Percentiles rank a stretch among this genome's conserved stretches.
These are phyloP conservation scores for Sesamia nonagrioides DNA, from an alignment of 1,140 invertebrate species.

Conservation along the genomic window DNA sequence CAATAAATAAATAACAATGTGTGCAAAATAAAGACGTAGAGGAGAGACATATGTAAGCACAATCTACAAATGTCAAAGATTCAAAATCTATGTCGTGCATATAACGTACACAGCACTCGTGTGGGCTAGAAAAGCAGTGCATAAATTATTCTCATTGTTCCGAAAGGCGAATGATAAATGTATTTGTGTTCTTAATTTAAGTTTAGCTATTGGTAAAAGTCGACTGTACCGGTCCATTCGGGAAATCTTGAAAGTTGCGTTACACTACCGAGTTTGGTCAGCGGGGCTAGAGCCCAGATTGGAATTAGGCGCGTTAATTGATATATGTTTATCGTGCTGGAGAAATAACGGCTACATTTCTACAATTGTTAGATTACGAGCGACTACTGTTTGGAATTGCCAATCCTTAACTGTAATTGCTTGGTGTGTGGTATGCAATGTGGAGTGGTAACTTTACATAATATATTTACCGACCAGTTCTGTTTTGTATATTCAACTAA, in stretches of 20 bases:
- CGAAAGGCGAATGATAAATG: slow-evolving; percentile 77
- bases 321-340: slow-evolving; percentile 35
- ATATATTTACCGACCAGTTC: not conserved
- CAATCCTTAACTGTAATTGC: slow-evolving; percentile 28
- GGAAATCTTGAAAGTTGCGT: slow-evolving; percentile 56
- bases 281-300: slow-evolving; percentile 38
- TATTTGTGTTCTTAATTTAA: slow-evolving; percentile 66
- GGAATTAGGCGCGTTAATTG: slow-evolving; percentile 54
- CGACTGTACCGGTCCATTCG: slow-evolving; percentile 53
- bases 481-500: not conserved
- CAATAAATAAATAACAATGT: slow-evolving; percentile 43
- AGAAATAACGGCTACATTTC: slow-evolving; percentile 46
- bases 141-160: slow-evolving; percentile 77
- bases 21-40: slow-evolving; percentile 42
- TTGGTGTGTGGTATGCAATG: slow-evolving; percentile 35
- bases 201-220: slow-evolving; percentile 61
- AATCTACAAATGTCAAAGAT: slow-evolving; percentile 59
- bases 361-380: slow-evolving; percentile 38
- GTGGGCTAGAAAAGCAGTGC: slow-evolving; percentile 68
- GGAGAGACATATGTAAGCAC: slow-evolving; percentile 41
- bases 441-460: not conserved
- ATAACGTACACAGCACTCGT: slow-evolving; percentile 61
- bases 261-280: slow-evolving; percentile 48
- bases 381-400: slow-evolving; percentile 17
- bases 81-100: slow-evolving; percentile 65